Base-by-base conservation (phyloP, 2,888 invertebrate species). In the Drosophila prolongata region DNA sequence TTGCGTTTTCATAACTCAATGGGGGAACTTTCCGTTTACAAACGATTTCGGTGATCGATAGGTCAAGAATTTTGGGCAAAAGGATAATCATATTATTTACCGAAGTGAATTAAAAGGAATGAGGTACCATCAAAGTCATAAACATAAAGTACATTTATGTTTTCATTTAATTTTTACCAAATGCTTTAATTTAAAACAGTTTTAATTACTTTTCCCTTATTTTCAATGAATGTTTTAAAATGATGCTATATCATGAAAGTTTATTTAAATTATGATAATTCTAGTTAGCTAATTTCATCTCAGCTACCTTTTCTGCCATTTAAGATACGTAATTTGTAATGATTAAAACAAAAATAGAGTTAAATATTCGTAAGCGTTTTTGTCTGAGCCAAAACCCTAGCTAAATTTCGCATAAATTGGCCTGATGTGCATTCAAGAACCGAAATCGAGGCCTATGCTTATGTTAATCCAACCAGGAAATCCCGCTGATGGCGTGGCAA, bases 391-490 rank as follows among this genome's bases (percentile, higher is more conserved):
- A 42, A 42, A 43, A 6, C 10, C 11, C 11, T 11, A 35, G 35
- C 3, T 8, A 35, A 35, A 11, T 11, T 35, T 11, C 35, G 4
- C 35, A 35, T 30, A 16, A 14, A 4, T 19, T 8, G 0, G 4
- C 11, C 16, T 13, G 13, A 49, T 16, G 49, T 14, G 34, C 47
- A 34, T 34, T 11, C 11, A 5, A 16, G 6, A 50, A 14, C 6
- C 50, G 13, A 50, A 27, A 14, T 38, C 14, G 11, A 57, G 40
- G 16, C 6, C 34, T 10, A 27, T 40, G 38, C 16, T n/a, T 40
- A 27, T 49, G 10, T 34, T 19, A 56, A 55, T 55, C 58, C 40
- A 55, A 42, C 10, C 34, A 13, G 42, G 24, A 59, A 59, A 43
- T 59, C 16, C 16, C 34, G 13, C 6, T 43, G 24, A 57, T n/a